Percentiles rank a stretch among this genome's conserved stretches.
Conservation (phyloP, 2,888 invertebrate genomes). For the Drosophila meridiana region DNA sequence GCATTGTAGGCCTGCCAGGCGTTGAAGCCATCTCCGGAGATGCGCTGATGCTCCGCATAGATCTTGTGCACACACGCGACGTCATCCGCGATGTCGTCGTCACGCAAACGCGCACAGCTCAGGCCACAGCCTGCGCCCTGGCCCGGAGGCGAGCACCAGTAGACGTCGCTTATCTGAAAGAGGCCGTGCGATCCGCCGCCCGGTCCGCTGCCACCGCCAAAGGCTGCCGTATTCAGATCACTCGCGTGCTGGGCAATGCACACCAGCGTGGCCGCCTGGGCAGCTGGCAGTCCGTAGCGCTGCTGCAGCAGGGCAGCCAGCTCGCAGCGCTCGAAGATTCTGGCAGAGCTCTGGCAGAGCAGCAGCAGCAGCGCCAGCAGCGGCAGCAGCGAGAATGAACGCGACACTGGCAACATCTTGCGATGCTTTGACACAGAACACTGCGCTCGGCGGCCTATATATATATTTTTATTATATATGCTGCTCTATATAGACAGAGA, state of each 20-base stretch:
- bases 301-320: slow-evolving; percentile 88
- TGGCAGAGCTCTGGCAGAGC: slow-evolving; percentile 23
- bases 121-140: slow-evolving; percentile 88
- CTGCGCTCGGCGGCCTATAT: slow-evolving; percentile 23
- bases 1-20: slow-evolving; percentile 83
- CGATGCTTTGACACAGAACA: slow-evolving; percentile 45
- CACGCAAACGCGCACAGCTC: slow-evolving; percentile 87
- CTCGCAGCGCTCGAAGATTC: slow-evolving; percentile 89
- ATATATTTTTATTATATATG: slow-evolving; percentile 18
- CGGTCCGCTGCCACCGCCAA: slow-evolving; percentile 84
- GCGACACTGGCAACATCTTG: slow-evolving; percentile 57
- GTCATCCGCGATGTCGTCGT: slow-evolving; percentile 90
- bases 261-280: slow-evolving; percentile 88
- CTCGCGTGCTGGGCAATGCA: slow-evolving; percentile 90
- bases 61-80: slow-evolving; percentile 88
- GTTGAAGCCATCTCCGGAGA: slow-evolving; percentile 90
- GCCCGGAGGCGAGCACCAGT: slow-evolving; percentile 88
- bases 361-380: slow-evolving; percentile 24
- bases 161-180: slow-evolving; percentile 90
- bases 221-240: slow-evolving; percentile 88
- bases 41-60: slow-evolving; percentile 88
- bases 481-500: slow-evolving; percentile 12
- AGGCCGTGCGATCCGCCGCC: slow-evolving; percentile 89
- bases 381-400: slow-evolving; percentile 21
- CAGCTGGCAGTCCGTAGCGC: slow-evolving; percentile 86